Evolutionary conservation across 1,140 invertebrate species (phyloP).

Genomic region (Musca vetustissima): DNA sequence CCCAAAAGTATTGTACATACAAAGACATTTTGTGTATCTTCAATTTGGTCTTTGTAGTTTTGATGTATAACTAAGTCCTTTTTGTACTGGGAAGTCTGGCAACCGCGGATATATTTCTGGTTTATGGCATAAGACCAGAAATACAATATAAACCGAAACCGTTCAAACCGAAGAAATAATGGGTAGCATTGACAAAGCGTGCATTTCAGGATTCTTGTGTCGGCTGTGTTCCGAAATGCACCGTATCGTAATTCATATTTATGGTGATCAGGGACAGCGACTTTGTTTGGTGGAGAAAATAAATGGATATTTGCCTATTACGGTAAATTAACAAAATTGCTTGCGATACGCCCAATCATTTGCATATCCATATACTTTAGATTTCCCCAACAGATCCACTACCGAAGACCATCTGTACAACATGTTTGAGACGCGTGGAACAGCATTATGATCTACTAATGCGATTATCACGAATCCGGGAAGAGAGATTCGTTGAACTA

Average conservation of each 20-base stretch:
- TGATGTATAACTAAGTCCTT: no score
- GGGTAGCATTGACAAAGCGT: conserved; percentile 74
- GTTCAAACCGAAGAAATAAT: conserved; percentile 54
- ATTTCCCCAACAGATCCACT: conserved; percentile 71
- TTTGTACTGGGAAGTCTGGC: no score
- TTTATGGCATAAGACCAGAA: neutral
- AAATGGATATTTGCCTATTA: conserved; percentile 73
- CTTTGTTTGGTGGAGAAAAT: conserved; percentile 74
- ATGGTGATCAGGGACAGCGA: conserved; percentile 72
- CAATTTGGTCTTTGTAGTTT: no score
- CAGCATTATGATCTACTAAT: conserved; percentile 70
- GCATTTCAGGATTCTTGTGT: conserved; percentile 77
- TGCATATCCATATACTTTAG: conserved; percentile 54
- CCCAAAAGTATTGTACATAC: no score
- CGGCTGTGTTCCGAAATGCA: conserved; percentile 79
- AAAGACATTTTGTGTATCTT: no score
- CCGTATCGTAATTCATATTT: conserved; percentile 74
- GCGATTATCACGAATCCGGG: conserved; percentile 57
- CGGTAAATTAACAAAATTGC: conserved; percentile 59
- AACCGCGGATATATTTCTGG: no score
- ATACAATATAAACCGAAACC: neutral
- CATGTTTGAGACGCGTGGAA: conserved; percentile 68
- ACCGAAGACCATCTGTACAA: conserved; percentile 73
- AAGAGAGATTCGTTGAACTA: conserved; percentile 30
- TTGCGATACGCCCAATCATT: no score